Base-by-base conservation (phyloP, 2,113 vertebrate genomes). In the Caranx ignobilis region DNA sequence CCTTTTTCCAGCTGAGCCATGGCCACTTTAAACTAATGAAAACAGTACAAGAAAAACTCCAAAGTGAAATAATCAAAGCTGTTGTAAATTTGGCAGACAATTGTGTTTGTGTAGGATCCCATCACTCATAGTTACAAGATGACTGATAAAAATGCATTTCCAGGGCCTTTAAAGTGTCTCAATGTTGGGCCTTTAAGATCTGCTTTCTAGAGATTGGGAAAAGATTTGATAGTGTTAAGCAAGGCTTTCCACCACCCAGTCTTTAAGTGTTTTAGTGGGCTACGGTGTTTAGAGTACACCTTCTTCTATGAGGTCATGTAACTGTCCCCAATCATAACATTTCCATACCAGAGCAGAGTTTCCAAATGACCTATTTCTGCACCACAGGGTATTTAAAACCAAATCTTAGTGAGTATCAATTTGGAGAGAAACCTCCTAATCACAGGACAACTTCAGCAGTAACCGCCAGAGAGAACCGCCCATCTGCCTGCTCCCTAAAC, bases 321-420 rank as follows among this genome's bases (percentile, higher is more conserved):
- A 88, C 75, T 93, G 80, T 85, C 85, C 85, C 79, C 75, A 90
- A 88, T 89, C 87, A 86, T 74, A 88, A 85, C 73, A 86, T 92
- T 91, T 90, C 85, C 74, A 88, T 71, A 81, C 77, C 88, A 86
- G 81, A 79, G 88, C 89, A 85, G 77, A 86, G 71, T 94, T 94
- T 94, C 91, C 92, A 92, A 80, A 91, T 91, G 91, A 91, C 91
- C 93, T 90, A 92, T 92, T 93, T 92, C 87, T 82, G 62, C 70
- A 84, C 88, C 86, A 78, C 85, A 87, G 57, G 10, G 71, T 75
- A 91, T 80, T 89, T 78, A 72, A 86, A 89, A 72, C 65, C 83
- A 74, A 83, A 85, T 86, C 79, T 79, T 82, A 86, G 79, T 18
- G 69, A 88, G 81, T 76, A 87, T 91, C 80, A 73, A 80, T 88